These are phyloP conservation scores for Asteroscopus sphinx DNA, from an alignment of 2,888 invertebrate genomes.

Conservation along the genomic window DNA sequence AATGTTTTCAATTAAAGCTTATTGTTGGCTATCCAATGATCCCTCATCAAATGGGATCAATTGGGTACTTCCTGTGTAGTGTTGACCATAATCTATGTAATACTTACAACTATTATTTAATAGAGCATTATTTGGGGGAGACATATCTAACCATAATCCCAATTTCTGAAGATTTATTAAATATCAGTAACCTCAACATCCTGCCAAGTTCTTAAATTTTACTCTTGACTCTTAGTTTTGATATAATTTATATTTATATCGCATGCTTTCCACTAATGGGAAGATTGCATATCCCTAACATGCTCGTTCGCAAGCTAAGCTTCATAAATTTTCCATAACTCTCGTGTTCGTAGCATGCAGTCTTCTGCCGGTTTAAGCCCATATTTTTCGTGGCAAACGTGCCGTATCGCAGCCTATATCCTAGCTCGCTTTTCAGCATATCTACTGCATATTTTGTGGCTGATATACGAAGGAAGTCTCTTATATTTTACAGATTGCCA, in stretches of 20 bases:
- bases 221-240: too few relatives aligned
- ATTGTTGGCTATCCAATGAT: constrained; percentile 15
- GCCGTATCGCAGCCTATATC: constrained; percentile 68
- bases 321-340: constrained; percentile 45
- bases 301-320: constrained; percentile 18
- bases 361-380: constrained; percentile 57
- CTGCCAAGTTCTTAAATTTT: too few relatives aligned
- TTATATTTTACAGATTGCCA: constrained; percentile 23
- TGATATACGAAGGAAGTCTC: constrained; percentile 10
- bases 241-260: constrained; percentile 3
- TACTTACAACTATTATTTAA: constrained; percentile 17
- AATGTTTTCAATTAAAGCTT: constrained; percentile 37
- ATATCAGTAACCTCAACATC: too few relatives aligned
- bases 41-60: constrained; percentile 36
- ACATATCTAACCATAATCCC: neutral
- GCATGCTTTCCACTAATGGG: constrained; percentile 11
- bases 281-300: constrained; percentile 13
- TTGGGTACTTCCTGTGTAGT: constrained; percentile 37
- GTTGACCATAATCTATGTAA: constrained; percentile 24
- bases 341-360: constrained; percentile 29
- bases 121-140: neutral
- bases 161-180: neutral
- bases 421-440: constrained; percentile 32
- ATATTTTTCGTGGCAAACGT: constrained; percentile 67
- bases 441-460: constrained; percentile 29